Base-by-base conservation (phyloP, 2,797 vertebrate genomes). In the Sebastes hubbsi region DNA sequence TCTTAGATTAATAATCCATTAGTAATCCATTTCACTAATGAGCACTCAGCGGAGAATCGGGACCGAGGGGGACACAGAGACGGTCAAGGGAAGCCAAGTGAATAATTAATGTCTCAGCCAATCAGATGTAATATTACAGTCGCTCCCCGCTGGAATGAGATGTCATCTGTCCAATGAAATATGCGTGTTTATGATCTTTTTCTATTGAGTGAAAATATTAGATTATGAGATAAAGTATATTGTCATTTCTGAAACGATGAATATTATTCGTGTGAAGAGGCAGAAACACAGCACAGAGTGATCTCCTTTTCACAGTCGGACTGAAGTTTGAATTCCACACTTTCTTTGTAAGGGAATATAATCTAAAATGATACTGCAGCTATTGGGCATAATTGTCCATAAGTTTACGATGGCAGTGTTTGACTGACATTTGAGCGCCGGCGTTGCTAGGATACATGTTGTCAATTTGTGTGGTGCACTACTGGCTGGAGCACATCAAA, bases 101-200 rank as follows among this genome's bases (percentile, higher is more conserved):
- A 95, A 97, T 97, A 97, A 97, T 95, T 96, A 96, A 97, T 96
- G 95, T 96, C 96, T 96, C 90, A 95, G 92, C 95, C 95, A 94
- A 94, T 96, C 94, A 92, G 92, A 94, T 95, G 95, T 89, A 87
- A 93, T 94, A 93, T 95, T 95, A 94, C 77, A 77, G 87, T 79
- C 70, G 62, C 0, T 73, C 87, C 92, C 75, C 76, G 49, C 78
- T 42, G 58, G 82, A 73, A 78, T 75, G 82, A 87, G 85, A 91
- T 88, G 79, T 93, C 88, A 87, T 75, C 84, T 81, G 78, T 76
- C 82, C 75, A 71, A 55, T 76, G 69, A 95, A 81, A 81, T 29
- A 25, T 55, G 52, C 10, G 42, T 52, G 8, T 77, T 77, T 32
- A 67, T 64, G 29, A 78, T 52, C 1, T 52, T 82, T 42, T 76